Percentiles rank a stretch among this genome's conserved stretches.
Evolutionary conservation across 1,140 invertebrate genomes (phyloP).

Genomic region (Drosophila mojavensis): DNA sequence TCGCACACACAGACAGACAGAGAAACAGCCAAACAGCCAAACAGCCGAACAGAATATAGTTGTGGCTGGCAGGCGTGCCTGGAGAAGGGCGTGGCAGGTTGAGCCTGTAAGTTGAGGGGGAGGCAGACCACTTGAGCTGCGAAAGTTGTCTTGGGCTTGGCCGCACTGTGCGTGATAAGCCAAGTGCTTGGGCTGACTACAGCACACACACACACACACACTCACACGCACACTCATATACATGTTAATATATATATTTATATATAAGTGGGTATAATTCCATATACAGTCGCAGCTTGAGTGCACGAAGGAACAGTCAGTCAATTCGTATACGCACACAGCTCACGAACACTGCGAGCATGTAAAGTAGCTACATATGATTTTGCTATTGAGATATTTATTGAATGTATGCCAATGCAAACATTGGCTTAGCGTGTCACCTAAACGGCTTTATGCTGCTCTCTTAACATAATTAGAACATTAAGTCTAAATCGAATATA

Average conservation of each 20-base stretch:
- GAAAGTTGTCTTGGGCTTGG: slow-evolving; percentile 59
- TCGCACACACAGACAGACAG: slow-evolving; percentile 23
- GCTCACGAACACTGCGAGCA: slow-evolving; percentile 49
- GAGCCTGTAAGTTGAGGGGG: slow-evolving; percentile 9
- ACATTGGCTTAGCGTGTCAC: slow-evolving; percentile 3
- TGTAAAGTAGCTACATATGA: slow-evolving; percentile 63
- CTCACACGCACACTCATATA: slow-evolving; percentile 9
- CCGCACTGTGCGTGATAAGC: slow-evolving; percentile 73
- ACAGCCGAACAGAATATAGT: slow-evolving; percentile 10
- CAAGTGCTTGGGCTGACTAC: slow-evolving; percentile 71
- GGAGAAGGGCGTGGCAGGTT: not conserved
- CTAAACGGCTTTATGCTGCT: slow-evolving; percentile 2
- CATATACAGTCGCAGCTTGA: not conserved
- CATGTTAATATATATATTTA: slow-evolving; percentile 7
- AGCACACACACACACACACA: slow-evolving; percentile 30
- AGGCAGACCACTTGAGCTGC: slow-evolving; percentile 56
- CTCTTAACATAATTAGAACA: not conserved
- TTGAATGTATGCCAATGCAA: slow-evolving; percentile 6
- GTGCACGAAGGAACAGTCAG: slow-evolving; percentile 2
- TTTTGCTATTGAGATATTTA: slow-evolving; percentile 18
- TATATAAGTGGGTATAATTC: slow-evolving; percentile 6
- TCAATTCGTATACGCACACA: slow-evolving; percentile 21
- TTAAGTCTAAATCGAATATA: no score
- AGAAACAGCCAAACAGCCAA: not conserved
- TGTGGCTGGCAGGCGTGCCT: not conserved